Evolutionary conservation across 2,888 invertebrate species (phyloP).

Genomic region (Steinernema hermaphroditum): DNA sequence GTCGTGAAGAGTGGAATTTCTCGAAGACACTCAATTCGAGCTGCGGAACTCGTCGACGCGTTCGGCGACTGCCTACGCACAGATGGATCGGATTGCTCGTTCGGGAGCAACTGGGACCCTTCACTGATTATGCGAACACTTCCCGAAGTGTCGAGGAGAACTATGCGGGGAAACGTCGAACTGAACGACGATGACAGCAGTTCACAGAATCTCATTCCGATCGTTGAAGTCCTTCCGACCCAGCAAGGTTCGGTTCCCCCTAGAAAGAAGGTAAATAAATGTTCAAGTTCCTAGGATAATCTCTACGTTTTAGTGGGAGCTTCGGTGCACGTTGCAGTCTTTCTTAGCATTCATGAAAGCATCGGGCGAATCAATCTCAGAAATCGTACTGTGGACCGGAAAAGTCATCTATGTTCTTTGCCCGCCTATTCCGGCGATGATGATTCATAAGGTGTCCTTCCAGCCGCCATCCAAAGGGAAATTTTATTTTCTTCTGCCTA

Average conservation of each 20-base stretch:
- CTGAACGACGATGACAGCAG: too few relatives aligned
- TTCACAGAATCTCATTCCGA: too few relatives aligned
- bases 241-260: background rate
- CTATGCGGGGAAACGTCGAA: background rate
- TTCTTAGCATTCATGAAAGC: background rate
- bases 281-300: background rate
- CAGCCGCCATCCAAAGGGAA: slow-evolving; percentile 11
- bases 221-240: background rate
- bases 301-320: background rate
- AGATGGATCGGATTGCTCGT: background rate
- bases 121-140: background rate
- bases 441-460: slow-evolving; percentile 11
- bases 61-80: background rate
- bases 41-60: background rate
- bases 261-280: background rate
- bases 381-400: background rate
- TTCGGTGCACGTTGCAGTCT: background rate
- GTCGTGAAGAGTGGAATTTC: background rate
- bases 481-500: slow-evolving; percentile 7
- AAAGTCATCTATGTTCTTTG: slow-evolving; percentile 18
- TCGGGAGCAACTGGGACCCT: slow-evolving; percentile 15
- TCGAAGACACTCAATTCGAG: background rate
- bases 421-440: background rate
- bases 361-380: background rate
- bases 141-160: background rate